Evolutionary conservation across 2,113 vertebrate species (phyloP).

Genomic region (Drymodes brunneopygia): DNA sequence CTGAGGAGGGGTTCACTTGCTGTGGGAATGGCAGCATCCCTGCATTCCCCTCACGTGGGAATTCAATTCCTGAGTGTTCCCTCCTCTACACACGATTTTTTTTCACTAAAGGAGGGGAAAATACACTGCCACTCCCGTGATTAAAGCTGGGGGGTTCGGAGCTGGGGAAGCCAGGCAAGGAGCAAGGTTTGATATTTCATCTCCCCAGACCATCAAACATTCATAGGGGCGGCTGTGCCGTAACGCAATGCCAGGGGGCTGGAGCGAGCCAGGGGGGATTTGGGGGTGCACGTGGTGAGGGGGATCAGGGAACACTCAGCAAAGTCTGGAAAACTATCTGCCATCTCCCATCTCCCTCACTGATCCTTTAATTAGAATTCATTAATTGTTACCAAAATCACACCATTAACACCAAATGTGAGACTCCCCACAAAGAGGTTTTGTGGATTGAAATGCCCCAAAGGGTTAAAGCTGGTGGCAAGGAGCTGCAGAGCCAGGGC

Average conservation of each 20-base stretch:
- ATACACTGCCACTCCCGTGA: background rate
- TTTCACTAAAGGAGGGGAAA: background rate
- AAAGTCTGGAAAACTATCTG: background rate
- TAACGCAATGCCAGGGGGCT: background rate
- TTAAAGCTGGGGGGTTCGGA: background rate
- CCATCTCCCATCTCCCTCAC: background rate
- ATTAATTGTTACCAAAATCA: background rate
- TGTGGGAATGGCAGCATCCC: background rate
- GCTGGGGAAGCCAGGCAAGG: background rate
- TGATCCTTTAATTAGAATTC: background rate
- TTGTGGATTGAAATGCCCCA: background rate
- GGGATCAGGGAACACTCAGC: background rate
- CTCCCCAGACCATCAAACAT: constrained; percentile 26
- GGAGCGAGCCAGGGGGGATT: background rate
- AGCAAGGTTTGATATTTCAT: constrained; percentile 54
- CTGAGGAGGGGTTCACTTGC: accelerated
- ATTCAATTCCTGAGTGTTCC: background rate
- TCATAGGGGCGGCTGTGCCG: background rate
- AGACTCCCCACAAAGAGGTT: no score
- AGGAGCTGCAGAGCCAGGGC: background rate
- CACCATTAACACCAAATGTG: no score
- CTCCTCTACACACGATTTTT: accelerated
- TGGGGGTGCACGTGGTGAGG: background rate
- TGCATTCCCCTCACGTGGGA: accelerated
- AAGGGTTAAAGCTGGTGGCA: background rate